Conservation (phyloP, 2,888 invertebrate genomes). For the Prionchulus punctatus region DNA sequence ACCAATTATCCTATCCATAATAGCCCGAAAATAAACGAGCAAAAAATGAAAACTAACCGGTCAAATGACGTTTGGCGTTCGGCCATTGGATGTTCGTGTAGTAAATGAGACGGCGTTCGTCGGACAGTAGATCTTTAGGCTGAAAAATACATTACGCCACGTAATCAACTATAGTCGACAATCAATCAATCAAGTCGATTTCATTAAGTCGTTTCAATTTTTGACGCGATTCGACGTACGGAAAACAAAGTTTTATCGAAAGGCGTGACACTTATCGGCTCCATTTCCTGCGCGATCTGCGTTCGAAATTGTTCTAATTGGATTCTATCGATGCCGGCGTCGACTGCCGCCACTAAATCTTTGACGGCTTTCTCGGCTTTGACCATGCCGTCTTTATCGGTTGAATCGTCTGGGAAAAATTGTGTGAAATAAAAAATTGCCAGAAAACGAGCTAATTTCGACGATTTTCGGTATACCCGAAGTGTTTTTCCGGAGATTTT, state of each 20-base stretch:
- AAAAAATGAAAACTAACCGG: constrained; percentile 9
- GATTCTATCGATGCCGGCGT: constrained; percentile 78
- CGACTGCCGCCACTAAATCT: constrained; percentile 60
- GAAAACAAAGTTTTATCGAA: constrained; percentile 59
- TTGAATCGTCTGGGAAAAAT: background rate
- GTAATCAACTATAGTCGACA: background rate
- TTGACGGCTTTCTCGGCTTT: constrained; percentile 6
- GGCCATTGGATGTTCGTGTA: constrained; percentile 7
- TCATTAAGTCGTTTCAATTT: background rate
- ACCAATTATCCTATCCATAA: background rate
- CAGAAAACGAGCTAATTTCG: background rate
- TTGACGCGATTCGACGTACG: constrained; percentile 18
- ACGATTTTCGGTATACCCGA: constrained; percentile 39
- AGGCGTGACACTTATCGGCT: constrained; percentile 70
- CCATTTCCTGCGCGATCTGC: constrained; percentile 77
- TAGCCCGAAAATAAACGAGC: background rate
- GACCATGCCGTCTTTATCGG: background rate
- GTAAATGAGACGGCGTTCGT: constrained; percentile 1
- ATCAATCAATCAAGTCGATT: background rate
- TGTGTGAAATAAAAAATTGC: background rate
- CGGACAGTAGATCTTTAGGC: background rate
- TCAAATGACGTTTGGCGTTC: constrained; percentile 1
- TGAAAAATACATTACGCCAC: background rate
- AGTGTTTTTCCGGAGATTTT: constrained; percentile 74
- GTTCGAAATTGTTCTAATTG: constrained; percentile 71